phyloP scores from a whole-genome alignment of 2,888 invertebrate species.

The Ophion ellenae region DNA sequence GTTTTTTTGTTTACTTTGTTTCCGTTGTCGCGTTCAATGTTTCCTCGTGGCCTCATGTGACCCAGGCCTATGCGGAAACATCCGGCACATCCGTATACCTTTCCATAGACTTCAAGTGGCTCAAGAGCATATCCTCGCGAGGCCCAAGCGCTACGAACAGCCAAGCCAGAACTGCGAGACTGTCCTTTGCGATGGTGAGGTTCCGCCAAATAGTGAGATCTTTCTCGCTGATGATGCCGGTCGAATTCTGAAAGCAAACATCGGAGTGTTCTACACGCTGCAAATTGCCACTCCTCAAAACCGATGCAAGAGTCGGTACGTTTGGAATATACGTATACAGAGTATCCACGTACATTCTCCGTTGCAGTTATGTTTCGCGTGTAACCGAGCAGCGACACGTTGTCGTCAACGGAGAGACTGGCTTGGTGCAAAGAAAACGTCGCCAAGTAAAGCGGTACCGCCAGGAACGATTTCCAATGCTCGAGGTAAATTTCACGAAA shows the following conservation, averaged over 20 bases:
- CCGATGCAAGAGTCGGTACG: too few relatives aligned
- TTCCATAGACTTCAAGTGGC: slow-evolving; percentile 77
- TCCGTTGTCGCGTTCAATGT: not conserved
- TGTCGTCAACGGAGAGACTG: slow-evolving; percentile 74
- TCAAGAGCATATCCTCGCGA: slow-evolving; percentile 76
- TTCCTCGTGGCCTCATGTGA: not conserved
- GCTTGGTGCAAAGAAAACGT: slow-evolving; percentile 78
- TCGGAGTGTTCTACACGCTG: not conserved
- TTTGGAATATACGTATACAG: slow-evolving; percentile 12
- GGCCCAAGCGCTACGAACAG: slow-evolving; percentile 78
- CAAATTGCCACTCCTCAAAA: not conserved
- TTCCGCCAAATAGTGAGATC: slow-evolving; percentile 76
- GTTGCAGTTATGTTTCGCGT: slow-evolving; percentile 38
- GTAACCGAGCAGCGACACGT: slow-evolving; percentile 73
- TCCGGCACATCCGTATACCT: slow-evolving; percentile 71
- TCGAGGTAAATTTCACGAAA: slow-evolving; percentile 75
- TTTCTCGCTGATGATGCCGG: slow-evolving; percentile 63
- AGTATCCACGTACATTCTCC: slow-evolving; percentile 54
- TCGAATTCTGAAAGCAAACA: slow-evolving; percentile 51
- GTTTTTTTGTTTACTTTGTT: slow-evolving; percentile 37
- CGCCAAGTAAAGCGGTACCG: slow-evolving; percentile 78
- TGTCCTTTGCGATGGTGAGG: slow-evolving; percentile 77
- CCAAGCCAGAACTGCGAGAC: slow-evolving; percentile 78
- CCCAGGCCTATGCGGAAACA: slow-evolving; percentile 16
- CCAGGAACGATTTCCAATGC: slow-evolving; percentile 75